Percentiles rank a stretch among this genome's conserved stretches.
Conservation (phyloP, 2,113 vertebrate genomes). For the Triplophysa dalaica region DNA sequence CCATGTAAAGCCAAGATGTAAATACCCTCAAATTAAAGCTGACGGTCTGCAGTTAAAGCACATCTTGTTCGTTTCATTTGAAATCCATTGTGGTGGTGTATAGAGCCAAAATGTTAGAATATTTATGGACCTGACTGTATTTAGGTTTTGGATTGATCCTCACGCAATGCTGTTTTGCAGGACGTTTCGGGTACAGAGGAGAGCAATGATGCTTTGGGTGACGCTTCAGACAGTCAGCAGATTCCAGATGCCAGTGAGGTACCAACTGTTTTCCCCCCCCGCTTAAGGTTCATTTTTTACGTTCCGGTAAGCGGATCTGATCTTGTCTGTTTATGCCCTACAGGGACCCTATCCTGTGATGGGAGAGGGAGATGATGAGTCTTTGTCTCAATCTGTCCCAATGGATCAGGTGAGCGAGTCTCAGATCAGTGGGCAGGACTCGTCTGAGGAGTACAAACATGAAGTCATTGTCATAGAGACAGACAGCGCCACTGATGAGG, state of each 20-base stretch:
- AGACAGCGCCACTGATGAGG: conserved; percentile 85
- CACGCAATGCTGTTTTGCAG: conserved; percentile 60
- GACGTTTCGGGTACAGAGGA: conserved; percentile 81
- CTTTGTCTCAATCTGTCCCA: conserved; percentile 80
- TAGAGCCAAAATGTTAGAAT: too few relatives aligned
- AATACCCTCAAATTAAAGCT: too few relatives aligned
- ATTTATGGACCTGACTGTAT: too few relatives aligned
- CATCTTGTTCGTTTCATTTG: too few relatives aligned
- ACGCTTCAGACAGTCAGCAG: conserved; percentile 77
- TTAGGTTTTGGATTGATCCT: background rate
- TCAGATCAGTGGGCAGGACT: conserved; percentile 71
- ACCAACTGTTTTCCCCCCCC: conserved; percentile 39
- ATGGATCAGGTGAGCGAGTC: conserved; percentile 76
- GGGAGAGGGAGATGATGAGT: conserved; percentile 64
- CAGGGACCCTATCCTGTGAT: conserved; percentile 75
- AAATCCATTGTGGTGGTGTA: too few relatives aligned
- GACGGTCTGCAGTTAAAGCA: too few relatives aligned
- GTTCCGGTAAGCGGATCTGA: background rate
- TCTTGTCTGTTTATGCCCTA: conserved; percentile 15
- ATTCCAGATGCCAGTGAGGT: conserved; percentile 83
- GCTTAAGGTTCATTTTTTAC: background rate
- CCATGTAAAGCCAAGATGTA: too few relatives aligned
- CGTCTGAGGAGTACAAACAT: conserved; percentile 75
- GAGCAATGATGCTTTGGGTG: conserved; percentile 77
- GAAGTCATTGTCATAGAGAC: conserved; percentile 92